Evolutionary conservation across 2,797 vertebrate genomes (phyloP).

Genomic region (Tiaroga cobitis): DNA sequence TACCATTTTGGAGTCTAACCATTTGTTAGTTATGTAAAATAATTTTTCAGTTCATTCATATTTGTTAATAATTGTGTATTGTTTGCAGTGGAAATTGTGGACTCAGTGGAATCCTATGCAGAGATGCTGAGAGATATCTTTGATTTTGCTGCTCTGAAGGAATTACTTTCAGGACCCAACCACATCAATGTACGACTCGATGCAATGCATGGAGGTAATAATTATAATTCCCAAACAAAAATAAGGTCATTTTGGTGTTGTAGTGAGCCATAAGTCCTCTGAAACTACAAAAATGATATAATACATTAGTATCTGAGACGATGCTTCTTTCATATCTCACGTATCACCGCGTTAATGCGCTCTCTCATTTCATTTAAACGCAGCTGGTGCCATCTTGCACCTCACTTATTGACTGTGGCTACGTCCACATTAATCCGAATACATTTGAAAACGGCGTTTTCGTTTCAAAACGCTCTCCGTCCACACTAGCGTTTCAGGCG

Average conservation of each 20-base stretch:
- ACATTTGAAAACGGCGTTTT: too few relatives aligned
- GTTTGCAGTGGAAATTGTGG: conserved; percentile 93
- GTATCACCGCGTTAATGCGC: rapidly evolving
- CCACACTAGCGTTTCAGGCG: too few relatives aligned
- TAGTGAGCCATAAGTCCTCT: background rate
- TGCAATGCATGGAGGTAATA: conserved; percentile 96
- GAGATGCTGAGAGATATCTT: conserved; percentile 95
- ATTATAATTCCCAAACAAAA: background rate
- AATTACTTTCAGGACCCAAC: conserved; percentile 89
- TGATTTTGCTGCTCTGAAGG: conserved; percentile 91
- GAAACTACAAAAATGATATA: background rate
- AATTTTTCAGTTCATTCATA: background rate
- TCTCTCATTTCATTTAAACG: background rate
- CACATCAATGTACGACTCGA: conserved; percentile 93
- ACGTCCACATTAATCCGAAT: too few relatives aligned
- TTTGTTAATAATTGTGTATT: background rate
- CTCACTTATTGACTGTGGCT: background rate
- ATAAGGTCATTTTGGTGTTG: background rate
- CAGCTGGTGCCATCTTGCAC: background rate
- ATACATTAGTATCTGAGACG: background rate
- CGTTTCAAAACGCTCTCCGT: too few relatives aligned
- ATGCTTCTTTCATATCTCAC: background rate
- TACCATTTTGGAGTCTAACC: conserved; percentile 55
- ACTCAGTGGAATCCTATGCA: conserved; percentile 93
- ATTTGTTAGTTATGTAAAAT: background rate